Evolutionary conservation across 2,888 invertebrate species (phyloP), one percentile per base, ranked within the genome.

Genomic region (Microctonus aethiopoides): DNA sequence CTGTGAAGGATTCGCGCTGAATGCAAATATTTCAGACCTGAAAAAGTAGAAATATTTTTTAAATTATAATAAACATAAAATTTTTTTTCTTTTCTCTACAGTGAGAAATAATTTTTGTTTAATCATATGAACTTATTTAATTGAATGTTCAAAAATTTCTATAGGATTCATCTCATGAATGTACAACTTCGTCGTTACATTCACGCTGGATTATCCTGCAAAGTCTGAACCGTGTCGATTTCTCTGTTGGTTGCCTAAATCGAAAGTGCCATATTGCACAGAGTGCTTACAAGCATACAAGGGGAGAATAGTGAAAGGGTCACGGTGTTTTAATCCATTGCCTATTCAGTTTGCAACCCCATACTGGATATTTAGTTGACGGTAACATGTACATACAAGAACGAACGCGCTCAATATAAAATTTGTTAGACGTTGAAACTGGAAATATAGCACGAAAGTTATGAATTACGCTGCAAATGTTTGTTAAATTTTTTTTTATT

Each of bases 1-100:
- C 99, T 92, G 89, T 99, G 99, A 76, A 99, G 91, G 85, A 99
- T 98, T 83, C 97, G 92, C 76, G 99, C 98, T 73, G 98, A 98
- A 89, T 99, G 99, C 81, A 99, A 92, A 90, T 99, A 99, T 89
- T 99, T 99, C 81, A 99, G 90, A 82, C 97, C 96, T 96, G 89
- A 5, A 46, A 46, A n/a, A n/a, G n/a, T n/a, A n/a, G n/a, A n/a
- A n/a, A n/a, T n/a, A n/a, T 32, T 26, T 11, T 52, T n/a, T 54
- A 20, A 16, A n/a, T 22, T 16, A 34, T 61, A 24, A 61, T 52
- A 13, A 13, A 22, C 22, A 51, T 29, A 6, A 29, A 2, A 51
- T 9, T 20, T 16, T 46, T 20, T n/a, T n/a, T 4, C 46, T 16
- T 16, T 5, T 5, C 16, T 16, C 6, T 46, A 4, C 1, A 5